Evolutionary conservation across 2,797 vertebrate species (phyloP), one percentile per base, ranked within the genome.

Genomic region (Ptychadena robeensis): DNA sequence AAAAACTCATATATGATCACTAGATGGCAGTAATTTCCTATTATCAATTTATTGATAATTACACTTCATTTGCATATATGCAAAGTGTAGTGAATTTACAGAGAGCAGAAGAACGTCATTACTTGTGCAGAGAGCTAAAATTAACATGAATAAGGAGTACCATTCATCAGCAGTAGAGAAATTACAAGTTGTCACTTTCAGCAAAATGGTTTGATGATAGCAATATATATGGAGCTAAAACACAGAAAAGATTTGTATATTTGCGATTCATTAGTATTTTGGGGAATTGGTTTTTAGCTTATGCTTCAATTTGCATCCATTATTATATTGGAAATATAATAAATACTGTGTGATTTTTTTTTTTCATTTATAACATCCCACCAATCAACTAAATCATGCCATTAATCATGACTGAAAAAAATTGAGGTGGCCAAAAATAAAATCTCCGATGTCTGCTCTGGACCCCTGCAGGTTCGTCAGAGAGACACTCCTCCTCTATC

Each of bases 1-100:
- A 53, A 53, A 22, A 53, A 6, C 7, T 22, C 44, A 53, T 53
- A 22, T 7, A 9, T 9, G 18, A 18, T 25, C 82, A 79, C 30
- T 73, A 83, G 82, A 73, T 83, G 82, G 69, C 75, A 73, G 61
- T 34, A 67, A 59, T n/a, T 59, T 78, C 65, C 65, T 28, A 66
- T 0, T 9, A 28, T 9, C 31, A 11, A 22, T 28, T 1, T 65
- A 34, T 28, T 27, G 30, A 2, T 28, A 53, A 78, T 53, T 37
- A 35, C 9, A 22, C 8, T n/a, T 34, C 4, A 12, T 66, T 40
- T 31, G 48, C 31, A 65, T 1, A 31, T 5, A 70, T 9, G 34
- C 0, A 44, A 30, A 4, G 32, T 57, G n/a, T 22, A 79, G 31
- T 28, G 44, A 28, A 63, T 38, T 31, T 35, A 40, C 25, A 6